Conservation (phyloP, 2,113 vertebrate genomes). For the Corythornis madagascariensis region DNA sequence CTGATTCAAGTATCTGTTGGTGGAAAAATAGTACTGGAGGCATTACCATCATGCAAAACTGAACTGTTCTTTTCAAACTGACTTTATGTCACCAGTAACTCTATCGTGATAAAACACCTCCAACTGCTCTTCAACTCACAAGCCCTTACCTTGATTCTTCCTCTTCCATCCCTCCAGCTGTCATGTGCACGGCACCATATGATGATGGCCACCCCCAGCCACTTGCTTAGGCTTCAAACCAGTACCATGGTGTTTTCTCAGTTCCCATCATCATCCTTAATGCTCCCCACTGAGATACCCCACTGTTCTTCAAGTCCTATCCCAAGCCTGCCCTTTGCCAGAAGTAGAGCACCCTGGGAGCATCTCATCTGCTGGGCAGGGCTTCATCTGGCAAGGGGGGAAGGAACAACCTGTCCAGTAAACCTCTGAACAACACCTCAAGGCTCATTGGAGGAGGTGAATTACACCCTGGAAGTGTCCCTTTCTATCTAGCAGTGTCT, state of each 20-base stretch:
- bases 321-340: not conserved
- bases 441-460: not conserved
- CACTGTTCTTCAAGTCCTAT: not conserved
- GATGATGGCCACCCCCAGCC: not conserved
- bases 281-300: fast-evolving
- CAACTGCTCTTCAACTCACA: not conserved
- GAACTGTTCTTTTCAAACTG: not conserved
- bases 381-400: not conserved
- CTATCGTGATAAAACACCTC: not conserved
- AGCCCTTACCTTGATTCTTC: not conserved
- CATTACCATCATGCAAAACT: not conserved
- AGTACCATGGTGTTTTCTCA: not conserved
- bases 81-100: not conserved
- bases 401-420: not conserved
- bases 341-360: not conserved
- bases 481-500: not conserved
- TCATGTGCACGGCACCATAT: fast-evolving
- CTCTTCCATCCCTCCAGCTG: not conserved
- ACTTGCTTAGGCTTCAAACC: not conserved
- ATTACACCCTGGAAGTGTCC: not conserved
- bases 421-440: not conserved
- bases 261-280: not conserved
- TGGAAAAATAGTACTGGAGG: not conserved
- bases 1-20: not conserved
- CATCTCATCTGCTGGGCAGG: not conserved